Evolutionary conservation across 2,113 vertebrate species (phyloP), one percentile per base, ranked within the genome.

Genomic region (Channa maculata): DNA sequence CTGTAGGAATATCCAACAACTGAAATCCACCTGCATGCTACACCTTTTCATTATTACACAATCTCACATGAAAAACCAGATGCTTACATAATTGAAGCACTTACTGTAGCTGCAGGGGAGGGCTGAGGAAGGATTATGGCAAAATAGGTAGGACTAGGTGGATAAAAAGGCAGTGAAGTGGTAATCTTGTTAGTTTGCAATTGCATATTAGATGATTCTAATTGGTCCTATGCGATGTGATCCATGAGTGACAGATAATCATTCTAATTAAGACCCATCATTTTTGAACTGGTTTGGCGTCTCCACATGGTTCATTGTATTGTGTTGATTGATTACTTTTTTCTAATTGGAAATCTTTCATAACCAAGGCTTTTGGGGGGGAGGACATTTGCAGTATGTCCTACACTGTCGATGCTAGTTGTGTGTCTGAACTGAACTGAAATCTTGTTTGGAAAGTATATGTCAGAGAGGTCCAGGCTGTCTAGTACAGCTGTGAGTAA

Each of bases 121-220:
- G 85, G 84, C 71, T 88, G 87, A 67, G 38, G 14, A 51, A 49
- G 78, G 83, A 88, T 90, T 86, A 89, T 61, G 62, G 71, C 84
- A 84, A 86, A 77, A 24, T 24, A 24, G 24, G 24, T 24, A 24
- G 24, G 24, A 24, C 24, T 24, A 24, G 24, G 24, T 24, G 24
- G 24, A 24, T 24, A 24, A 24, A 24, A 24, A 24, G 24, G 24
- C 24, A 24, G 82, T 75, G 77, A 59, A 66, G 55, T 65, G 69
- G 81, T 84, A 77, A 89, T 88, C 85, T 84, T 86, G 89, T 88
- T 90, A 89, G 57, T 79, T 74, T 82, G 81, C 83, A 90, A 89
- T 84, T 87, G 67, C 79, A 75, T 88, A 5, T 87, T 77, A 83
- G 64, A 71, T 71, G 73, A 43, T 69, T 81, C 9, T 8, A 50